phyloP scores from a whole-genome alignment of 2,888 invertebrate species.

The Zaprionus obscuricornis region DNA sequence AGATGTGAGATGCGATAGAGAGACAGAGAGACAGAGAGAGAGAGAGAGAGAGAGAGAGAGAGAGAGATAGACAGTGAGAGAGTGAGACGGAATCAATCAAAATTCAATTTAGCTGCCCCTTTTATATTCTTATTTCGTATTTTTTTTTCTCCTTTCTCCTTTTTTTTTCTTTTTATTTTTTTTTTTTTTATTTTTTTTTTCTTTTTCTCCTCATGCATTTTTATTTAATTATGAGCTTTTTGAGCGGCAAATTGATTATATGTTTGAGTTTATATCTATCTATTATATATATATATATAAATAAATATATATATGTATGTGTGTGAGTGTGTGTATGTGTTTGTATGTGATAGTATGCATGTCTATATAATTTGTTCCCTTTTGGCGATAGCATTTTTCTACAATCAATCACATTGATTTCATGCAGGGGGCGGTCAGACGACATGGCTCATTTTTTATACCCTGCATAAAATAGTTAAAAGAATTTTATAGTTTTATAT shows the following conservation, averaged over 20 bases:
- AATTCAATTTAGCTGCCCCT: conserved; percentile 39
- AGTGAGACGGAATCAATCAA: conserved; percentile 60
- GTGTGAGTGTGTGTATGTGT: too few relatives aligned
- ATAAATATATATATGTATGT: too few relatives aligned
- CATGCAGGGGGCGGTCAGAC: not conserved
- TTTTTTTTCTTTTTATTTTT: not conserved
- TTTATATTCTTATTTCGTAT: conserved; percentile 1
- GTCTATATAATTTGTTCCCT: not conserved
- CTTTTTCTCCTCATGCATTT: conserved; percentile 26
- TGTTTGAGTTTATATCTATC: not conserved
- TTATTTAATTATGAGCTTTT: conserved; percentile 60
- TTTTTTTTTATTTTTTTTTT: not conserved
- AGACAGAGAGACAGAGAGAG: too few relatives aligned
- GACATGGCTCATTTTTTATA: conserved; percentile 6
- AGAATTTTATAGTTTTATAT: too few relatives aligned
- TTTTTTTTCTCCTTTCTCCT: not conserved
- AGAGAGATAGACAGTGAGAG: too few relatives aligned
- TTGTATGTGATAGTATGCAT: too few relatives aligned
- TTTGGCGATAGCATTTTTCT: not conserved
- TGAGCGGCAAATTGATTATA: conserved; percentile 58
- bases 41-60: too few relatives aligned
- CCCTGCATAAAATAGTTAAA: too few relatives aligned
- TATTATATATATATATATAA: too few relatives aligned
- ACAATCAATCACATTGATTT: conserved; percentile 54
- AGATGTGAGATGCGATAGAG: too few relatives aligned